Conservation (phyloP, 2,113 vertebrate genomes). For the Sarotherodon lohbergeri region DNA sequence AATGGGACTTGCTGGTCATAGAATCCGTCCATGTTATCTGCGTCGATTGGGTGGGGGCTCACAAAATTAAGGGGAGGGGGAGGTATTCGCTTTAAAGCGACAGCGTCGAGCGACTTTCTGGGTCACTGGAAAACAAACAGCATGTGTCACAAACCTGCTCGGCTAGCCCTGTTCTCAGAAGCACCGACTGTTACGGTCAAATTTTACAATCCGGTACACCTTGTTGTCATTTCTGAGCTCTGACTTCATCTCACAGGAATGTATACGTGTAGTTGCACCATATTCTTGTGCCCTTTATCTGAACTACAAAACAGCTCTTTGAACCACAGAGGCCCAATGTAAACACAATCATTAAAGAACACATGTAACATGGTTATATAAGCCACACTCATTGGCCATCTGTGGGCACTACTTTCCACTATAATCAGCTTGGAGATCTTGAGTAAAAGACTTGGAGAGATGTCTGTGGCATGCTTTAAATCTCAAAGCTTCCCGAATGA, state of each 20-base stretch:
- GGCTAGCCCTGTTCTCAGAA: background rate
- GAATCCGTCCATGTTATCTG: conserved; percentile 89
- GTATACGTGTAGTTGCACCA: background rate
- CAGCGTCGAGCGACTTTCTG: background rate
- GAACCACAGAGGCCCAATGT: background rate
- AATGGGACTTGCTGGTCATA: conserved; percentile 97
- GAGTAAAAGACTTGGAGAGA: background rate
- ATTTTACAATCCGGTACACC: background rate
- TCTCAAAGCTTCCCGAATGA: background rate
- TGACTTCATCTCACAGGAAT: background rate
- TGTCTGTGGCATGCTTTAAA: background rate
- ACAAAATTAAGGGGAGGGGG: conserved; percentile 26
- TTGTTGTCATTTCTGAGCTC: background rate
- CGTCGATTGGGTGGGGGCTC: conserved; percentile 19
- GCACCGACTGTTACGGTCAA: background rate
- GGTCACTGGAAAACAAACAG: conserved; percentile 22
- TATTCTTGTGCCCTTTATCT: background rate
- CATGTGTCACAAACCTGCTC: background rate
- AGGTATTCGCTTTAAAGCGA: conserved; percentile 58
- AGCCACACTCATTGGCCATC: conserved; percentile 36
- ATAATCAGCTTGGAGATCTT: conserved; percentile 16
- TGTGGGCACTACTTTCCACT: conserved; percentile 14
- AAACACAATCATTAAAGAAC: conserved; percentile 27
- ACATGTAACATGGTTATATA: conserved; percentile 51
- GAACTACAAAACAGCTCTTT: conserved; percentile 24